Evolutionary conservation across 2,797 vertebrate species (phyloP), one percentile per base, ranked within the genome.

Genomic region (Lophotriccus pileatus): DNA sequence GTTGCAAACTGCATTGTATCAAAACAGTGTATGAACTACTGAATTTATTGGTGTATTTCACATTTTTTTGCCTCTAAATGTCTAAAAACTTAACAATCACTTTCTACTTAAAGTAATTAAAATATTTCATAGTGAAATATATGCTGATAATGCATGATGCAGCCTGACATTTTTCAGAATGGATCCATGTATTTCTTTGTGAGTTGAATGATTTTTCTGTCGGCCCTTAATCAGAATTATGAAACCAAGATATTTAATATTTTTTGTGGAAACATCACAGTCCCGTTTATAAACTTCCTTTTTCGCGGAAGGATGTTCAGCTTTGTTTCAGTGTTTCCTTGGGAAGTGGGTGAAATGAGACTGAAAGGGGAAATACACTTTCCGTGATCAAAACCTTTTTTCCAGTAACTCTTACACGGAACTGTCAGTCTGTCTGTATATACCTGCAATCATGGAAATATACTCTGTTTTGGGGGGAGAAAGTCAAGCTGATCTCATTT

Each of bases 91-190:
- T 24, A 36, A 41, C n/a, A 7, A 60, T 58, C 4, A 15, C 19
- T 36, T 87, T 47, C n/a, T 88, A 27, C 12, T 83, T 79, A 59
- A 66, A 91, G 23, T 21, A 67, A 3, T 78, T 62, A 18, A 84
- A 80, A 43, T 59, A 46, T 41, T 72, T 84, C 4, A 1, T 32
- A 32, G 18, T 84, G n/a, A 66, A 64, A 70, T 30, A 19, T 30
- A 69, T 34, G 30, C 28, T 89, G 41, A 16, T 80, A 46, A 24
- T 37, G 7, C 17, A n/a, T 76, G 13, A 10, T 74, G 70, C n/a
- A 74, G 20, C 0, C 0, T 66, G 82, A 36, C 23, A 3, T 41
- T 66, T 56, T 52, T 43, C 2, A 13, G 36, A 39, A n/a, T 1
- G 6, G 47, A 75, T 73, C 18, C 1, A 0, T 85, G 20, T 0